phyloP scores from a whole-genome alignment of 2,113 vertebrate species.

The Tympanuchus pallidicinctus region DNA sequence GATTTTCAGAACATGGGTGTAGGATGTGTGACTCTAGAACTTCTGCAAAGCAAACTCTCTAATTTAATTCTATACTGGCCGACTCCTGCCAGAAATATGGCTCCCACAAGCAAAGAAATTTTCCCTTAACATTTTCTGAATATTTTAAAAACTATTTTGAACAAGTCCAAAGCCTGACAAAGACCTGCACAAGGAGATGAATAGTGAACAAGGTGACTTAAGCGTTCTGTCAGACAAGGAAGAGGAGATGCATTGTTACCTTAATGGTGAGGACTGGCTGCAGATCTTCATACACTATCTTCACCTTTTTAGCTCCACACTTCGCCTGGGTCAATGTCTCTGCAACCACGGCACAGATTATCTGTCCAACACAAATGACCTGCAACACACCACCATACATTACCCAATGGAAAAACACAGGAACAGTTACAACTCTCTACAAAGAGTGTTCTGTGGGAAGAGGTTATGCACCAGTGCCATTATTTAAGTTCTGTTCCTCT shows the following conservation, averaged over 20 bases:
- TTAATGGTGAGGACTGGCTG: slow-evolving; percentile 73
- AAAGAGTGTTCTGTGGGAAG: background rate
- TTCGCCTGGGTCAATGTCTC: slow-evolving; percentile 62
- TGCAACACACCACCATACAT: slow-evolving; percentile 8
- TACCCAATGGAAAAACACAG: background rate
- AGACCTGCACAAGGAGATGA: background rate
- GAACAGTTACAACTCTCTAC: background rate
- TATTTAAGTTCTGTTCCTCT: background rate
- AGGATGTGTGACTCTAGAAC: background rate
- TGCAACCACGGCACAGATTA: slow-evolving; percentile 69
- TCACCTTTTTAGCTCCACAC: slow-evolving; percentile 47
- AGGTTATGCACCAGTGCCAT: background rate
- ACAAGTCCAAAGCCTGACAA: background rate
- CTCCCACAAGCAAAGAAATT: background rate
- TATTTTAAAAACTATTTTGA: background rate
- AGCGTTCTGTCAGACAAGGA: background rate
- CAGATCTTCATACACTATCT: slow-evolving; percentile 62
- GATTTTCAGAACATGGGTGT: background rate
- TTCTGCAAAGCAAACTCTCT: background rate
- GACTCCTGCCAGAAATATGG: background rate
- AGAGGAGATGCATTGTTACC: slow-evolving; percentile 7
- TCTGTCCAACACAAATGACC: slow-evolving; percentile 75
- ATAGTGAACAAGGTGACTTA: background rate
- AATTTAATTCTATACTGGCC: background rate
- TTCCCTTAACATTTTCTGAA: background rate